These are phyloP conservation scores for Channa argus DNA, from an alignment of 2,113 vertebrate genomes.

Conservation along the genomic window DNA sequence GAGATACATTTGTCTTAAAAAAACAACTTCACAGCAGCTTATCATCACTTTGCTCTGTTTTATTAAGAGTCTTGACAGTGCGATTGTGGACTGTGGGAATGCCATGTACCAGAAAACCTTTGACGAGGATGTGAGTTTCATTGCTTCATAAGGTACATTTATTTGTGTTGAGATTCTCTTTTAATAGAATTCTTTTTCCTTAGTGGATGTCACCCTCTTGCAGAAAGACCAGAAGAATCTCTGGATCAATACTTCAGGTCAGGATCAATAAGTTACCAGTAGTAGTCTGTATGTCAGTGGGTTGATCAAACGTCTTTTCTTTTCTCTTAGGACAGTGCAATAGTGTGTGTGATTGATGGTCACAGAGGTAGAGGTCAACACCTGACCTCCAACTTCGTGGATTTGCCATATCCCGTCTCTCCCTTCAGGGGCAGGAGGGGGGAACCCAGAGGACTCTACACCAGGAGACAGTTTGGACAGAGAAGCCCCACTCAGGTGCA, in stretches of 20 bases:
- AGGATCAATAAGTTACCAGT: background rate
- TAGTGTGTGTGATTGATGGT: conserved; percentile 85
- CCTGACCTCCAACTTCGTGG: conserved; percentile 70
- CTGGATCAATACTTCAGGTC: conserved; percentile 81
- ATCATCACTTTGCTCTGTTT: background rate
- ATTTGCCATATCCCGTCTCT: conserved; percentile 70
- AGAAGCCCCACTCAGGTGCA: conserved; percentile 83
- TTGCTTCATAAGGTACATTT: background rate
- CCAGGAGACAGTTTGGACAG: conserved; percentile 76
- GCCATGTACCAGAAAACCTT: conserved; percentile 71
- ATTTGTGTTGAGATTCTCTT: background rate
- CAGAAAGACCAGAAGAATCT: conserved; percentile 60
- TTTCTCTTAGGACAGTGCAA: conserved; percentile 85
- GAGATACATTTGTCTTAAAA: background rate
- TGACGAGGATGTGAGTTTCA: conserved; percentile 67
- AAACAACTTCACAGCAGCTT: background rate
- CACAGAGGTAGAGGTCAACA: conserved; percentile 69
- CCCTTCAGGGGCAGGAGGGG: conserved; percentile 63
- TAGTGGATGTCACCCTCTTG: conserved; percentile 71
- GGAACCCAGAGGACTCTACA: conserved; percentile 59
- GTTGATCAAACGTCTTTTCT: conserved; percentile 10
- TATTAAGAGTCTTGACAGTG: conserved; percentile 86
- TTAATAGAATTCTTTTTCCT: background rate
- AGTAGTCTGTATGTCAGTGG: background rate
- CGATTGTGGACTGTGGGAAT: conserved; percentile 85